These are phyloP conservation scores for Gonatopus flavifemur DNA, from an alignment of 1,140 invertebrate genomes.

Conservation along the genomic window DNA sequence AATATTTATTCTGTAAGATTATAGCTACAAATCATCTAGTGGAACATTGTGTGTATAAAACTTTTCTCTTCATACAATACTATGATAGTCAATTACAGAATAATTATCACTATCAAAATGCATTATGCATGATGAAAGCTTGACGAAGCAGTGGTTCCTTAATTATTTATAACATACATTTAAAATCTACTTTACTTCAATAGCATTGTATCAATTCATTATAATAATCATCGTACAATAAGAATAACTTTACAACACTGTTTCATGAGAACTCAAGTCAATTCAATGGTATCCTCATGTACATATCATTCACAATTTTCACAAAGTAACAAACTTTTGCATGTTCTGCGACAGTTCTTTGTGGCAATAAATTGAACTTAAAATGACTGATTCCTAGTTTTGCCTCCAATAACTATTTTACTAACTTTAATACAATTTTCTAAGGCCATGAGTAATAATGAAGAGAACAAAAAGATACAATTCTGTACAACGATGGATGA, in stretches of 20 bases:
- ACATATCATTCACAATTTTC: conserved; percentile 14
- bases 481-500: too few relatives aligned
- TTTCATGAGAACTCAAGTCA: conserved; percentile 11
- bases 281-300: conserved; percentile 15
- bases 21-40: too few relatives aligned
- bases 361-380: background rate
- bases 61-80: too few relatives aligned
- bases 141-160: background rate
- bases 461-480: too few relatives aligned
- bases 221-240: background rate
- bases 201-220: conserved; percentile 8
- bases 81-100: too few relatives aligned
- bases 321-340: background rate
- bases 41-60: too few relatives aligned
- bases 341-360: background rate
- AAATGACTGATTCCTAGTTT: background rate
- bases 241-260: conserved; percentile 11
- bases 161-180: conserved; percentile 6
- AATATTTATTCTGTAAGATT: too few relatives aligned
- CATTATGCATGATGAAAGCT: conserved; percentile 17
- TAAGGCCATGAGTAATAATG: too few relatives aligned
- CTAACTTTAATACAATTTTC: background rate
- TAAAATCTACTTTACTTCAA: conserved; percentile 12
- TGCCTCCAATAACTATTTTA: background rate
- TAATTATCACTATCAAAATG: background rate